Evolutionary conservation across 1,140 invertebrate species (phyloP), one percentile per base, ranked within the genome.

Genomic region (Danaus plexippus): DNA sequence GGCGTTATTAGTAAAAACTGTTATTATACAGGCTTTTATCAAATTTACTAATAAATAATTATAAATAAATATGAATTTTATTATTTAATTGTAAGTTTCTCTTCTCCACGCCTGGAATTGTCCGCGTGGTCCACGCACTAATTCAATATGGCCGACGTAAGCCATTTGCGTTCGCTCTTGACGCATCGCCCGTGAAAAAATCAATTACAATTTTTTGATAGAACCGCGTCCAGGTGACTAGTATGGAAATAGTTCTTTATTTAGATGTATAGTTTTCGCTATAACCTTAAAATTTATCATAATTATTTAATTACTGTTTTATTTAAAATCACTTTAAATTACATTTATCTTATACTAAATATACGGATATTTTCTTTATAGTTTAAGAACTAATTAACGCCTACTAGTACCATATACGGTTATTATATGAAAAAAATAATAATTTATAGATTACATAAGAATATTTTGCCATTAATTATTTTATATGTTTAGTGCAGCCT

Each of bases 121-220:
- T 69, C 13, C 69, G 59, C 52, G 59, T 72, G 73, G 75, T 81
- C 77, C 78, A 82, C 82, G 82, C 80, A 83, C 80, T 85, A 85
- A 85, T 85, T 83, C 80, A 85, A 85, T 85, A 85, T 81, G 72
- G 78, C 76, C 77, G 76, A 81, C 75, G 80, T 79, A 80, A 81
- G 81, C 80, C 82, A 85, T 83, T 83, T 85, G 73, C 78, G 74
- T 73, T 75, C 73, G 70, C 76, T 75, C 75, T 85, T 83, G 78
- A 83, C 80, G 77, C 77, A 78, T 78, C 70, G 75, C 75, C 73
- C 75, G 78, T 79, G 77, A 83, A 82, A 82, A 85, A 85, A 85
- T 83, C 78, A 83, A 85, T 85, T 85, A 85, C 70, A 57, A 78
- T 80, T 85, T 85, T 84, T 85, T 81, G 77, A 83, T 83, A 80